These are phyloP conservation scores for Drosophila nigritarsus DNA, from an alignment of 2,888 invertebrate species.

Conservation along the genomic window DNA sequence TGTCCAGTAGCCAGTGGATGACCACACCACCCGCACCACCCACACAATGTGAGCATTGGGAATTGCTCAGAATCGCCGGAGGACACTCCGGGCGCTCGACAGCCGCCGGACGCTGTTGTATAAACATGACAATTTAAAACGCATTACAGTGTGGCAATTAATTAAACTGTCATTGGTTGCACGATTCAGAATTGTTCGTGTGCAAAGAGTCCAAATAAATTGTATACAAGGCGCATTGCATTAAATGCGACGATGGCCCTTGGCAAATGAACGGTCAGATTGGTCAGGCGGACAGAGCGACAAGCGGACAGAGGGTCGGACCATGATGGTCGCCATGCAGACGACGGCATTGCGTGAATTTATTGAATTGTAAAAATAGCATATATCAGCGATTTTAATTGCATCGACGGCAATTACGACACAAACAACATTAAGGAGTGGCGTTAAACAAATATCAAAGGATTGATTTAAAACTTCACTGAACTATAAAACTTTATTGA, in stretches of 20 bases:
- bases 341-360: conserved; percentile 72
- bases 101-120: conserved; percentile 64
- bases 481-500: conserved; percentile 54
- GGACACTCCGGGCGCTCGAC: conserved; percentile 32
- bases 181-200: conserved; percentile 76
- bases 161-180: conserved; percentile 81
- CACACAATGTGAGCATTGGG: conserved; percentile 22
- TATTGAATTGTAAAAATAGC: conserved; percentile 81
- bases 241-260: conserved; percentile 35
- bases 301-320: not conserved
- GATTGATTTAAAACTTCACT: conserved; percentile 51
- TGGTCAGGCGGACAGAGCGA: conserved; percentile 10
- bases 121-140: conserved; percentile 81
- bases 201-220: conserved; percentile 76
- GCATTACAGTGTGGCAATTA: conserved; percentile 80
- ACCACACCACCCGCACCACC: conserved; percentile 5
- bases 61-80: conserved; percentile 16
- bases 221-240: conserved; percentile 49
- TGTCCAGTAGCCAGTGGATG: conserved; percentile 31
- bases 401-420: conserved; percentile 55
- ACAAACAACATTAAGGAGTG: conserved; percentile 33
- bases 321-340: conserved; percentile 36
- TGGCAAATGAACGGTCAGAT: conserved; percentile 21
- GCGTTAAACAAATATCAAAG: conserved; percentile 62
- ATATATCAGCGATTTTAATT: conserved; percentile 82